These are phyloP conservation scores for Lepidothrix coronata DNA, from an alignment of 2,113 vertebrate species.

Conservation along the genomic window DNA sequence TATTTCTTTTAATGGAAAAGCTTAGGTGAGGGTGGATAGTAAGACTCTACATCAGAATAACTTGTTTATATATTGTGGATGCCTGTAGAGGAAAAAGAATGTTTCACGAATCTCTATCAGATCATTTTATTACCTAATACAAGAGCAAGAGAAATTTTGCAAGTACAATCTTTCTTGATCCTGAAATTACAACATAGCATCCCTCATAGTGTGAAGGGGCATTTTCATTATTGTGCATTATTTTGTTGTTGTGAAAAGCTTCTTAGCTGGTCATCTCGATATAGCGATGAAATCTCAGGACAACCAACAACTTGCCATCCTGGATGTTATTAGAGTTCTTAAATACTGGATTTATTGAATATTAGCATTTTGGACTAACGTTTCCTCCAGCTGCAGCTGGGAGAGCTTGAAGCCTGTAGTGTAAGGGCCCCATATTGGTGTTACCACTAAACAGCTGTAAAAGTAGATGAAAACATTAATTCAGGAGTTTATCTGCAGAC, in stretches of 20 bases:
- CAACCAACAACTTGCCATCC: not conserved
- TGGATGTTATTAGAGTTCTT: not conserved
- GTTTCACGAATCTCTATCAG: not conserved
- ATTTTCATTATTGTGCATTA: not conserved
- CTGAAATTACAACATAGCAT: not conserved
- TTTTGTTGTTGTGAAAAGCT: not conserved
- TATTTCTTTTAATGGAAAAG: not conserved
- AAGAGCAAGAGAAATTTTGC: not conserved
- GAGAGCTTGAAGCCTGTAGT: not conserved
- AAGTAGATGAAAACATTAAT: not conserved
- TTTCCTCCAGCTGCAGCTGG: not conserved
- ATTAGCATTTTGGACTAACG: not conserved
- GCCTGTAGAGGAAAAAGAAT: not conserved
- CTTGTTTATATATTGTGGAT: not conserved
- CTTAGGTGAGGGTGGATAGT: not conserved
- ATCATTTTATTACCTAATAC: not conserved
- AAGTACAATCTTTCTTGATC: not conserved
- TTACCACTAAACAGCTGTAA: not conserved
- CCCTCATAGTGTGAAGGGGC: fast-evolving
- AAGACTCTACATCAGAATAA: not conserved
- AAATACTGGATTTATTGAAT: not conserved
- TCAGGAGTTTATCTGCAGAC: not conserved
- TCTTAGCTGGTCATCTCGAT: not conserved
- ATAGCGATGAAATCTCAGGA: not conserved
- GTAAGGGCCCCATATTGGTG: not conserved